phyloP scores from a whole-genome alignment of 2,113 vertebrate genomes.

The Sisor rabdophorus region DNA sequence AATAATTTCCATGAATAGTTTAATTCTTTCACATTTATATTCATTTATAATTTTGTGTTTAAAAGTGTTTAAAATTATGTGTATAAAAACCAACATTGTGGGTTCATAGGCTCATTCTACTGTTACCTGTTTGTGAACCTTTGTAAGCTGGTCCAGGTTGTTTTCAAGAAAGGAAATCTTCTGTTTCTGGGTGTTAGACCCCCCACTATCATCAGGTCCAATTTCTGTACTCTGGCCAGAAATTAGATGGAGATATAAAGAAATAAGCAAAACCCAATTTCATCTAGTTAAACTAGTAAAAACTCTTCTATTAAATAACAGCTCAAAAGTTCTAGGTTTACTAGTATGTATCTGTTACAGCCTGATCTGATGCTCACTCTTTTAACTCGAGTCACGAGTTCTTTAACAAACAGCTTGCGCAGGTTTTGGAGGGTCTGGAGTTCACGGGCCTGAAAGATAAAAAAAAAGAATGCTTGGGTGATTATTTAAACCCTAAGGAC shows the following conservation, averaged over 20 bases:
- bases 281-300: neutral
- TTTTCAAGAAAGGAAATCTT: slow-evolving; percentile 98
- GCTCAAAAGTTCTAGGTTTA: too few relatives aligned
- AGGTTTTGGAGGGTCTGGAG: slow-evolving; percentile 96
- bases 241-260: slow-evolving; percentile 1
- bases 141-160: slow-evolving; percentile 96
- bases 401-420: slow-evolving; percentile 94
- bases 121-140: slow-evolving; percentile 93
- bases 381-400: slow-evolving; percentile 92
- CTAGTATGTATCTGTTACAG: neutral
- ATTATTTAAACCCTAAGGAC: too few relatives aligned
- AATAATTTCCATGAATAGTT: neutral
- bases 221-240: slow-evolving; percentile 84
- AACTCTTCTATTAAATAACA: too few relatives aligned
- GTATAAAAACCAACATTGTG: neutral
- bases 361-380: slow-evolving; percentile 67
- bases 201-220: slow-evolving; percentile 90
- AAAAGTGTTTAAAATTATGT: too few relatives aligned
- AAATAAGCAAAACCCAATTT: neutral
- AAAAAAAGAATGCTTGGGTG: neutral
- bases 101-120: neutral
- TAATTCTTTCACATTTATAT: neutral
- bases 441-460: slow-evolving; percentile 76
- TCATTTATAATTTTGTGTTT: neutral
- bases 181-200: slow-evolving; percentile 89